Conservation (phyloP, 2,797 vertebrate genomes). For the Acanthopagrus latus region DNA sequence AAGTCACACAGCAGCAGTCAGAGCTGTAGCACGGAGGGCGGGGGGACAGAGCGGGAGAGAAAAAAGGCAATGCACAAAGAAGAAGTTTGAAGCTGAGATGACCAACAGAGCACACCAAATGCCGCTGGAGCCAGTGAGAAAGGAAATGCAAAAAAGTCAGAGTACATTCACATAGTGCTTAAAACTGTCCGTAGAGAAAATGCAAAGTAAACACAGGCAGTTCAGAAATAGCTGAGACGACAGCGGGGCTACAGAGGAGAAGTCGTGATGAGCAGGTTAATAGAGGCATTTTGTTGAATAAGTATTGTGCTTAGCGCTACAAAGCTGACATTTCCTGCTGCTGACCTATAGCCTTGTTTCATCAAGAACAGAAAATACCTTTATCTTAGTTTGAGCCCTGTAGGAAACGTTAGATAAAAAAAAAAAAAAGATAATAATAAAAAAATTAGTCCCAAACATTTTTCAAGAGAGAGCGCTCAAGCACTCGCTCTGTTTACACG, state of each 20-base stretch:
- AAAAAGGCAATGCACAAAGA: constrained; percentile 60
- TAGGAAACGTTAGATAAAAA: constrained; percentile 62
- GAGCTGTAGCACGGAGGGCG: constrained; percentile 64
- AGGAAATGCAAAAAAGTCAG: constrained; percentile 74
- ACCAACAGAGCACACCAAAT: constrained; percentile 70
- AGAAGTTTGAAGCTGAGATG: constrained; percentile 74
- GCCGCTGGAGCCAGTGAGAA: constrained; percentile 75
- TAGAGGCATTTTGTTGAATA: constrained; percentile 53
- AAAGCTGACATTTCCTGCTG: constrained; percentile 71
- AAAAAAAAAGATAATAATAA: not conserved
- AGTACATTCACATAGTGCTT: constrained; percentile 79
- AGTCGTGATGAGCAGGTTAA: constrained; percentile 72
- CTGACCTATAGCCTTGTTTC: constrained; percentile 66
- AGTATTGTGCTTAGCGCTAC: constrained; percentile 59
- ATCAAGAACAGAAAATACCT: constrained; percentile 58
- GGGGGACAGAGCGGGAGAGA: constrained; percentile 71
- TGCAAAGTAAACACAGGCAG: constrained; percentile 52
- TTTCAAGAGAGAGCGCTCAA: constrained; percentile 13
- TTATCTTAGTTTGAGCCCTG: constrained; percentile 67
- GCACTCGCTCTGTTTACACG: constrained; percentile 24
- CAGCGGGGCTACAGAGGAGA: constrained; percentile 67
- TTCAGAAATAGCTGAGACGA: constrained; percentile 51
- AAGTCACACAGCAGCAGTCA: constrained; percentile 75
- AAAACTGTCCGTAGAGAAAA: constrained; percentile 42
- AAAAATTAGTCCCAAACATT: constrained; percentile 25